A percentile compares a stretch with the other conserved stretches of the same genome.
Conservation (phyloP, 2,888 invertebrate species). For the Hyposoter dolosus region DNA sequence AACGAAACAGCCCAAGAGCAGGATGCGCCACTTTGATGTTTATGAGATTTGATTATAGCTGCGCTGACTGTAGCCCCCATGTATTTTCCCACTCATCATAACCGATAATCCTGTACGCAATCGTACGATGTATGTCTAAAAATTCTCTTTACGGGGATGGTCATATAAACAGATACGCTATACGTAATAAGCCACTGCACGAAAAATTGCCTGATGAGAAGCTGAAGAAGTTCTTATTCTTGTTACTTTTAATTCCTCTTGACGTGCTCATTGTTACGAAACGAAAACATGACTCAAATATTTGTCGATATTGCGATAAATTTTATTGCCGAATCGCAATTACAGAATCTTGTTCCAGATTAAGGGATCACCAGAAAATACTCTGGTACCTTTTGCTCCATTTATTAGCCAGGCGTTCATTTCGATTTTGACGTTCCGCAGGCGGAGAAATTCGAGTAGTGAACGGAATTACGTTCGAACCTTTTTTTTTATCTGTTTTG, state of each 20-base stretch:
- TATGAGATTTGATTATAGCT: slow-evolving; percentile 78
- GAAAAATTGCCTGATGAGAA: background rate
- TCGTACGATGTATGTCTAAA: slow-evolving; percentile 5
- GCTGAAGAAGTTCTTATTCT: background rate
- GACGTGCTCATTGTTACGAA: slow-evolving; percentile 24
- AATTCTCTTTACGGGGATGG: background rate
- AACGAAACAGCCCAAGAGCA: slow-evolving; percentile 56
- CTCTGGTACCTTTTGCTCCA: background rate
- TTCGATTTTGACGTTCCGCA: background rate
- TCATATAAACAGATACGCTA: background rate
- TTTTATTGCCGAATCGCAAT: background rate
- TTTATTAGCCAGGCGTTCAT: background rate
- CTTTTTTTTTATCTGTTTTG: background rate
- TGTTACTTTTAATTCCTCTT: background rate
- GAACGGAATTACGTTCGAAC: background rate
- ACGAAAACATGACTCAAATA: slow-evolving; percentile 57
- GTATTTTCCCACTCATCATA: background rate
- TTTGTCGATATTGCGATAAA: slow-evolving; percentile 56
- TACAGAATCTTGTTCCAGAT: slow-evolving; percentile 5
- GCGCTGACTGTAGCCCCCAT: slow-evolving; percentile 45
- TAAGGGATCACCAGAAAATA: slow-evolving; percentile 17
- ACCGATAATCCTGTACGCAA: slow-evolving; percentile 38
- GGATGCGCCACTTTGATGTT: slow-evolving; percentile 75
- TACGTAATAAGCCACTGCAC: background rate
- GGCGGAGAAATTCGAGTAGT: background rate